These are phyloP conservation scores for Polypterus senegalus DNA, from an alignment of 2,113 vertebrate genomes.

Conservation along the genomic window DNA sequence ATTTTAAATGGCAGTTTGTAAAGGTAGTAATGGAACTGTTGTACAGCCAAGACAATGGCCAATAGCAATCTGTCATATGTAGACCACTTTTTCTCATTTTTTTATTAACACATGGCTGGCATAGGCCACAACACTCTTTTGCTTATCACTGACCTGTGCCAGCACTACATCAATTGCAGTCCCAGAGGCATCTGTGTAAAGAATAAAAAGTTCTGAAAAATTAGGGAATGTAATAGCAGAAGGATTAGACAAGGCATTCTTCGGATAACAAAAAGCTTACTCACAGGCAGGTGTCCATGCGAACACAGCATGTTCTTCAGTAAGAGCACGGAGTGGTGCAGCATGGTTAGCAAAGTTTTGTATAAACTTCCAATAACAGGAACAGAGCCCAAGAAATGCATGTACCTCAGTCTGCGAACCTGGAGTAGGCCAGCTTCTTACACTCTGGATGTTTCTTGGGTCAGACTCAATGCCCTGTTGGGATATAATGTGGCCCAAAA, in stretches of 20 bases:
- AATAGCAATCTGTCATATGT: neutral
- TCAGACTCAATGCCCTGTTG: neutral
- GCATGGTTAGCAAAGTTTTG: too few species aligned
- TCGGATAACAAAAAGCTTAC: too few species aligned
- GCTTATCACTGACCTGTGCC: neutral
- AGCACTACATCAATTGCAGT: neutral
- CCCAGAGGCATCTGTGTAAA: neutral
- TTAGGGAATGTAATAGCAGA: neutral
- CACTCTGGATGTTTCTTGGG: neutral
- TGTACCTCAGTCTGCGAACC: neutral
- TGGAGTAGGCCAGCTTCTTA: neutral
- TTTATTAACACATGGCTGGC: neutral
- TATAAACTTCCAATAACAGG: too few species aligned
- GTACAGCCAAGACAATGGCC: neutral
- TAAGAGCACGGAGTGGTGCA: too few species aligned
- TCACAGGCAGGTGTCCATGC: too few species aligned
- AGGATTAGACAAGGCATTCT: neutral
- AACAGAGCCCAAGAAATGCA: neutral
- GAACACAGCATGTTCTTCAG: too few species aligned
- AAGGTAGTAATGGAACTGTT: neutral
- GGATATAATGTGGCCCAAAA: neutral
- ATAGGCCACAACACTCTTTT: neutral
- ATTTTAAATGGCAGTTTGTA: neutral
- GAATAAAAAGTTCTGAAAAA: neutral
- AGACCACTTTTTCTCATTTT: neutral